These are phyloP conservation scores for Corvus hawaiiensis DNA, from an alignment of 2,113 vertebrate species.

Conservation along the genomic window DNA sequence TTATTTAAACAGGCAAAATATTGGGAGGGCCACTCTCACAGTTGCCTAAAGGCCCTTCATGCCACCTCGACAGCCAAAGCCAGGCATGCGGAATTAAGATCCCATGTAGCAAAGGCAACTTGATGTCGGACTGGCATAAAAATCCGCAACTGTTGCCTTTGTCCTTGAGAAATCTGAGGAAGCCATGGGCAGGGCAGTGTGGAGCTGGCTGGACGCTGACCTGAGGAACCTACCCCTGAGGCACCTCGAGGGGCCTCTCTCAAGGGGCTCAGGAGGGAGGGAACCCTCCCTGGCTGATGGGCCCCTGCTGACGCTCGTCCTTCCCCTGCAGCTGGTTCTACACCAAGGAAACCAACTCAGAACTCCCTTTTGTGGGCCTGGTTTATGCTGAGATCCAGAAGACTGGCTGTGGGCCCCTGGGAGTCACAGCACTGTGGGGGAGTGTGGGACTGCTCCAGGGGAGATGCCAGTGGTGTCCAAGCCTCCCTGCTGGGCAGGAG, in stretches of 20 bases:
- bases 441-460: not conserved
- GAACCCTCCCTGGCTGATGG: rapidly evolving
- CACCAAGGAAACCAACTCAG: not conserved
- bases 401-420: rapidly evolving
- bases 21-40: not conserved
- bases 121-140: rapidly evolving
- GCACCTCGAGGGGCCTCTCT: not conserved
- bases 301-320: rapidly evolving
- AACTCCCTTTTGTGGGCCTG: rapidly evolving
- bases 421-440: not conserved
- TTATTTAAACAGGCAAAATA: not conserved
- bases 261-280: not conserved
- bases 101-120: rapidly evolving
- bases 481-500: too few species aligned
- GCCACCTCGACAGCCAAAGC: not conserved
- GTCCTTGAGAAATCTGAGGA: rapidly evolving
- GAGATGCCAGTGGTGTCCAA: rapidly evolving
- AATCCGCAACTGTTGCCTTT: rapidly evolving
- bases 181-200: too few species aligned
- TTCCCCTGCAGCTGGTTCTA: not conserved
- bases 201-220: rapidly evolving
- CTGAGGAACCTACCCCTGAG: too few species aligned
- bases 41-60: not conserved
- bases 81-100: rapidly evolving
- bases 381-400: not conserved